Evolutionary conservation across 2,797 vertebrate genomes (phyloP), one percentile per base, ranked within the genome.

Genomic region (Hypotaenidia okinawae): DNA sequence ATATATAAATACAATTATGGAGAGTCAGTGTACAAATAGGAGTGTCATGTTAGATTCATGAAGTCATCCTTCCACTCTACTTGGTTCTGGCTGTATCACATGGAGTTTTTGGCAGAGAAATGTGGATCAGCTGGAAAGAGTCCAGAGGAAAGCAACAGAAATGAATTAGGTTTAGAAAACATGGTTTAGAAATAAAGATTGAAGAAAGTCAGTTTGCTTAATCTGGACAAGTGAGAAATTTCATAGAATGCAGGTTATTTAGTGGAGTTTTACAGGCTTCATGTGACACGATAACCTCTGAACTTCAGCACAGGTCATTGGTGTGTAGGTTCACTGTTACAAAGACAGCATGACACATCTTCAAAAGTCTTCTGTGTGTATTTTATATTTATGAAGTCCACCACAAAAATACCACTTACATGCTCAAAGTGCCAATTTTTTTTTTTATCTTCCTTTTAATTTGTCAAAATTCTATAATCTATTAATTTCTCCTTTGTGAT

Each of bases 1-100:
- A 74, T 67, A 41, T 27, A 89, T 63, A 94, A 94, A 95, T 66
- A 76, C 63, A 76, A 5, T 37, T 21, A 87, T 82, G 74, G 90
- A 93, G 55, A 95, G 35, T 67, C 94, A 68, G 90, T n/a, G 86
- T 95, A 96, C 95, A 97, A 97, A 97, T 89, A 95, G 63, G 94
- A 95, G 81, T 96, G 95, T 95, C 96, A 93, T 95, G 93, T 96
- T 96, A 94, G 94, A 97, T 96, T 95, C 94, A 41, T 95, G 94
- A 96, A 95, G 86, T 95, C 96, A 95, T 96, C 88, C 86, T 97
- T 97, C 94, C 94, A 97, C 94, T 90, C 95, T 92, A 87, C 93
- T 97, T 95, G 93, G 57, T 96, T 92, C 92, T 95, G 86, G 93
- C 86, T 95, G 59, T 90, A 83, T 95, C 84, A 90, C 94, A 77